Evolutionary conservation across 2,113 vertebrate genomes (phyloP).

Genomic region (Camarhynchus parvulus): DNA sequence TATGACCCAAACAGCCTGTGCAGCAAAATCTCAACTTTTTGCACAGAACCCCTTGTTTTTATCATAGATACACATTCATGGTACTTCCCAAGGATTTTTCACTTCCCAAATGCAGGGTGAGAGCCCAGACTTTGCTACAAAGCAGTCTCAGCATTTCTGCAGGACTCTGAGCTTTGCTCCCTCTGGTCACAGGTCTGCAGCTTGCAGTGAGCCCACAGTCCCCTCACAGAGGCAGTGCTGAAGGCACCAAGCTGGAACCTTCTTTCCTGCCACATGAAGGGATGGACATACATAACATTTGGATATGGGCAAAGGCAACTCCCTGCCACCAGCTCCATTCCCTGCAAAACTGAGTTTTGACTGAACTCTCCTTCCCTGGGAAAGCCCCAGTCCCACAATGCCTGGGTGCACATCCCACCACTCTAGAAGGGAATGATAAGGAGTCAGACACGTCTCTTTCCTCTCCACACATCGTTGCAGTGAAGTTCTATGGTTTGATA

Average conservation of each 20-base stretch:
- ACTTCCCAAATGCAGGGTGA: not conserved
- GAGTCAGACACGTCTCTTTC: not conserved
- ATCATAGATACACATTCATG: not conserved
- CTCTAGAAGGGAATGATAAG: not conserved
- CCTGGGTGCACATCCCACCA: not conserved
- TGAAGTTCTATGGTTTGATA: slow-evolving; percentile 44
- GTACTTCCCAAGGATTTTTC: not conserved
- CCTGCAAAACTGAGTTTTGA: not conserved
- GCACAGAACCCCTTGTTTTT: not conserved
- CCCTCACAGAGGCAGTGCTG: rapidly evolving
- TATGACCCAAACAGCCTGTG: not conserved
- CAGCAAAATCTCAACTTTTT: not conserved
- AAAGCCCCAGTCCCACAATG: not conserved
- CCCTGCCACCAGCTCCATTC: not conserved
- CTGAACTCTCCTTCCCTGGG: not conserved
- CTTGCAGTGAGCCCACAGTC: not conserved
- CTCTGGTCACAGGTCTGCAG: not conserved
- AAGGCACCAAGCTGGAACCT: not conserved
- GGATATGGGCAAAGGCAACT: not conserved
- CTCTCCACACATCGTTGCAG: not conserved
- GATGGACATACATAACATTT: not conserved
- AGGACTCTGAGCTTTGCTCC: not conserved
- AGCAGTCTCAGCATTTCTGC: not conserved
- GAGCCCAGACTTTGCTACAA: not conserved
- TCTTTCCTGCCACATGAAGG: not conserved